phyloP scores from a whole-genome alignment of 1,140 invertebrate genomes.

The Camponotus vicinus region DNA sequence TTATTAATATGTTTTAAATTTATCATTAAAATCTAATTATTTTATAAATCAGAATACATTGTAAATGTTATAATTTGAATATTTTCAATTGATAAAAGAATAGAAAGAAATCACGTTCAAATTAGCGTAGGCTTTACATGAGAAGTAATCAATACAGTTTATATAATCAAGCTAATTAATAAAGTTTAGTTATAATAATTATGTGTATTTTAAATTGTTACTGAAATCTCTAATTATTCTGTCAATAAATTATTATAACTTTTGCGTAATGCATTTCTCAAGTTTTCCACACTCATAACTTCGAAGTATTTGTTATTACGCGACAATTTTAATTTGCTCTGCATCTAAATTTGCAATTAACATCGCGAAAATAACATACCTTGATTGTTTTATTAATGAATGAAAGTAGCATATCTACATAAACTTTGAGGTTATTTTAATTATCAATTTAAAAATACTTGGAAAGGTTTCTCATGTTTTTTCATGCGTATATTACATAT shows the following conservation, averaged over 20 bases:
- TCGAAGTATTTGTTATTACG: slow-evolving; percentile 25
- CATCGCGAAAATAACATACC: neutral
- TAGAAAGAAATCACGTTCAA: neutral
- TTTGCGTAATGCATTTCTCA: slow-evolving; percentile 4
- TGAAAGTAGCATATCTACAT: neutral
- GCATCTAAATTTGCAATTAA: slow-evolving; percentile 18
- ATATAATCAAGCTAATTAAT: slow-evolving; percentile 29
- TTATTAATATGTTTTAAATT: neutral
- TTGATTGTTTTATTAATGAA: slow-evolving; percentile 6
- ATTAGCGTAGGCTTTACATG: slow-evolving; percentile 19
- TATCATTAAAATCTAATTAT: neutral
- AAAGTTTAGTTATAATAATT: slow-evolving; percentile 40
- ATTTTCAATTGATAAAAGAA: neutral
- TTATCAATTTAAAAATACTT: neutral
- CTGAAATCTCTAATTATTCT: slow-evolving; percentile 31
- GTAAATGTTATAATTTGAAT: neutral
- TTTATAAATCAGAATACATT: neutral
- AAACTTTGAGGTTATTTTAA: neutral
- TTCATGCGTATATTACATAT: too few species aligned
- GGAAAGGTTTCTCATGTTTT: neutral
- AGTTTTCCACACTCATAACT: slow-evolving; percentile 19
- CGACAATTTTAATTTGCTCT: slow-evolving; percentile 22
- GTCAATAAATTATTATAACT: slow-evolving; percentile 44
- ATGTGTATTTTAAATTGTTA: slow-evolving; percentile 50
- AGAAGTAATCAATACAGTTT: slow-evolving; percentile 30